Conservation (phyloP, 2,888 invertebrate genomes). For the Noctua pronuba region DNA sequence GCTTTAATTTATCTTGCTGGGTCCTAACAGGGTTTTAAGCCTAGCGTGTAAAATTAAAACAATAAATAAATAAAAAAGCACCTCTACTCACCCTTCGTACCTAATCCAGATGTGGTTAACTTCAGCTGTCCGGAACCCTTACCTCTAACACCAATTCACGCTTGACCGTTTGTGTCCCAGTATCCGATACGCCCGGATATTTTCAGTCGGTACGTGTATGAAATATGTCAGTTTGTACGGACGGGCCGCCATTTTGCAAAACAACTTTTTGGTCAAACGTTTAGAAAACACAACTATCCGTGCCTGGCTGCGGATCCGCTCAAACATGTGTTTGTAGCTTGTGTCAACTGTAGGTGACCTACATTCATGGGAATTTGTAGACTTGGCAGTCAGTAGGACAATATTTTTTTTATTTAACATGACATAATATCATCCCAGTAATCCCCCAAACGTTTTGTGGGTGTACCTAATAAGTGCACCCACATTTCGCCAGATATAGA, state of each 20-base stretch:
- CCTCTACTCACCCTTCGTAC: background rate
- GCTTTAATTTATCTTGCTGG: too few relatives aligned
- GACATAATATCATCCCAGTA: too few relatives aligned
- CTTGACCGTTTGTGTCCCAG: conserved; percentile 27
- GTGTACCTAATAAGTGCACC: too few relatives aligned
- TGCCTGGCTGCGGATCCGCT: background rate
- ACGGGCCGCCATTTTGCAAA: conserved; percentile 26
- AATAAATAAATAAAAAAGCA: too few relatives aligned
- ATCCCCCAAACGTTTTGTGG: too few relatives aligned
- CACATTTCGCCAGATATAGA: too few relatives aligned
- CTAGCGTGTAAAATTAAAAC: too few relatives aligned
- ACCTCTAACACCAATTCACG: background rate
- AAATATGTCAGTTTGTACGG: conserved; percentile 48
- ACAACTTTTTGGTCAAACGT: conserved; percentile 29
- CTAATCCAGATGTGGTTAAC: background rate
- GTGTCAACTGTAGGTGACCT: conserved; percentile 16
- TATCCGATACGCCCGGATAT: conserved; percentile 30
- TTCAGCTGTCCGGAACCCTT: background rate
- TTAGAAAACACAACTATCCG: conserved; percentile 23
- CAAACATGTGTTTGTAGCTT: conserved; percentile 3
- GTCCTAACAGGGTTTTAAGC: too few relatives aligned
- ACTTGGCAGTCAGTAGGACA: too few relatives aligned
- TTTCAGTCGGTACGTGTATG: conserved; percentile 41
- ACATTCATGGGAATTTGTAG: background rate
- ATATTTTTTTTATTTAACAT: too few relatives aligned